Evolutionary conservation across 2,113 vertebrate genomes (phyloP).

Genomic region (Ivindomyrus marchei): DNA sequence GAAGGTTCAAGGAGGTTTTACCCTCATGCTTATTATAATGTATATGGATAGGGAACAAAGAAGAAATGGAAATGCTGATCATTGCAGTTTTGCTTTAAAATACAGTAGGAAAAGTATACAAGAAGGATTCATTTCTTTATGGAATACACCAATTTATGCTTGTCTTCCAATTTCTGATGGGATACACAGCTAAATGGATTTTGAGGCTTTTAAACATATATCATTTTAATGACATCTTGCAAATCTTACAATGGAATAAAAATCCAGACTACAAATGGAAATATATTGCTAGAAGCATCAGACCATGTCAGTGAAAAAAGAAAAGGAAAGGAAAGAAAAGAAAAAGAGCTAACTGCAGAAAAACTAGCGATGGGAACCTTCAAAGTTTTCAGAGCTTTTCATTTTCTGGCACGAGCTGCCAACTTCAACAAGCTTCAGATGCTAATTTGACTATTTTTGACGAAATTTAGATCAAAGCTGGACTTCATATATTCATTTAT

Average conservation of each 20-base stretch:
- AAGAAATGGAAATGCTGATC: background rate
- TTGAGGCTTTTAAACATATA: conserved; percentile 16
- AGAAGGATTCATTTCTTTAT: background rate
- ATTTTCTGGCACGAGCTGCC: conserved; percentile 7
- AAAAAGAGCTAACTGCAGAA: background rate
- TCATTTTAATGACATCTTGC: conserved; percentile 19
- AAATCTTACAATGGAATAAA: conserved; percentile 17
- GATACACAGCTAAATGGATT: conserved; percentile 14
- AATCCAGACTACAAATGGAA: conserved; percentile 16
- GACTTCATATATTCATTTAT: background rate
- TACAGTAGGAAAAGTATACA: background rate
- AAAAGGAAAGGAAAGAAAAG: background rate
- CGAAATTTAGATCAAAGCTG: conserved; percentile 8
- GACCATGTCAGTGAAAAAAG: conserved; percentile 8
- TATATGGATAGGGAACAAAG: background rate
- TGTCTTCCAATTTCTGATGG: conserved; percentile 11
- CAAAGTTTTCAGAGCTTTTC: conserved; percentile 8
- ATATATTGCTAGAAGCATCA: conserved; percentile 16
- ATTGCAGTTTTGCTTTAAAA: conserved; percentile 3
- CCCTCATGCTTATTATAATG: conserved; percentile 14
- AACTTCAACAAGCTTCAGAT: conserved; percentile 13
- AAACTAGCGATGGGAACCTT: background rate
- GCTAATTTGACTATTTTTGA: conserved; percentile 7
- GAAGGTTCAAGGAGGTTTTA: background rate
- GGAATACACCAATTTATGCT: conserved; percentile 4